Conservation (phyloP, 2,113 vertebrate genomes). For the Xenopus tropicalis region UCB_Xtro_10.0 CM004444.2:172666001-172666500, state of each 20-base stretch:
- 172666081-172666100: no score
- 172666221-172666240: neutral
- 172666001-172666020: no score
- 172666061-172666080: no score
- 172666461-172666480: conserved; percentile 30
- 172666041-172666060: no score
- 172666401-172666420: neutral
- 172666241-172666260: no score
- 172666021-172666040: no score
- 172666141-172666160: no score
- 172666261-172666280: neutral
- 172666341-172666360: neutral
- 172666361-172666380: conserved; percentile 28
- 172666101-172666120: no score
- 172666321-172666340: conserved; percentile 13
- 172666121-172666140: no score
- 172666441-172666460: neutral
- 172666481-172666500: neutral
- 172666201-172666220: no score
- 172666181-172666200: no score
- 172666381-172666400: conserved; percentile 22
- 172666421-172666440: neutral
- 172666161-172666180: no score
- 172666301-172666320: conserved; percentile 37
- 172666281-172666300: conserved; percentile 67